Evolutionary conservation across 2,797 vertebrate species (phyloP).

Genomic region (Pygocentrus nattereri): DNA sequence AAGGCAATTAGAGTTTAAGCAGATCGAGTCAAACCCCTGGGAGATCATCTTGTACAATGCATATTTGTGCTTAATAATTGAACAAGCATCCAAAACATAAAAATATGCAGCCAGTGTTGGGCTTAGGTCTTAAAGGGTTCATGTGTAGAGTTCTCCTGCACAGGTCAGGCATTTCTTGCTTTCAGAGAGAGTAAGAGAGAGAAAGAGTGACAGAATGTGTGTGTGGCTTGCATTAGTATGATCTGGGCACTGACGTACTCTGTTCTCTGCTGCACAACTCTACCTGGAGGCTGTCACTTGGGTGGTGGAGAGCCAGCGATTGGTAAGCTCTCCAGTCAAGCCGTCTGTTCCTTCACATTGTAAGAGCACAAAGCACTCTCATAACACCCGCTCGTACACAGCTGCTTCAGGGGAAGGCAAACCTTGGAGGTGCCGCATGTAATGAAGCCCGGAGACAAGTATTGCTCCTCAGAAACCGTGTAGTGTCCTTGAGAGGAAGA

Average conservation of each 20-base stretch:
- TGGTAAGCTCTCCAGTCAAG: constrained; percentile 53
- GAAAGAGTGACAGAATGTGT: constrained; percentile 43
- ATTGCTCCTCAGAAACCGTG: constrained; percentile 45
- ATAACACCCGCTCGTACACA: constrained; percentile 42
- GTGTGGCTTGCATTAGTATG: constrained; percentile 54
- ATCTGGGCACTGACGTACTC: constrained; percentile 49
- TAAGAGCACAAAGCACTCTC: constrained; percentile 57
- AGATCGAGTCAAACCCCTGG: too few species aligned
- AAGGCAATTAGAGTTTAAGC: too few species aligned
- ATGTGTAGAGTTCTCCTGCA: background rate
- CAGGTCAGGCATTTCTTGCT: constrained; percentile 8
- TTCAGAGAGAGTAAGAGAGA: background rate
- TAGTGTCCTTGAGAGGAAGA: constrained; percentile 63
- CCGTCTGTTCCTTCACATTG: constrained; percentile 56
- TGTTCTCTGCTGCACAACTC: constrained; percentile 43
- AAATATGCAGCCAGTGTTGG: too few species aligned
- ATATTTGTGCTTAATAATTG: too few species aligned
- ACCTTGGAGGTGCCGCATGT: constrained; percentile 53
- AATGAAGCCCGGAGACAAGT: constrained; percentile 51
- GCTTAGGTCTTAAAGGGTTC: background rate
- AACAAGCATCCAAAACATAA: background rate
- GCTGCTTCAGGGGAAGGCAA: constrained; percentile 54
- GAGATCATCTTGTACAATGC: too few species aligned
- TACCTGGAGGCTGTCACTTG: constrained; percentile 50
- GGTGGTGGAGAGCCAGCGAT: constrained; percentile 53